phyloP scores from a whole-genome alignment of 2,797 vertebrate species.

The Syngnathus acus region DNA sequence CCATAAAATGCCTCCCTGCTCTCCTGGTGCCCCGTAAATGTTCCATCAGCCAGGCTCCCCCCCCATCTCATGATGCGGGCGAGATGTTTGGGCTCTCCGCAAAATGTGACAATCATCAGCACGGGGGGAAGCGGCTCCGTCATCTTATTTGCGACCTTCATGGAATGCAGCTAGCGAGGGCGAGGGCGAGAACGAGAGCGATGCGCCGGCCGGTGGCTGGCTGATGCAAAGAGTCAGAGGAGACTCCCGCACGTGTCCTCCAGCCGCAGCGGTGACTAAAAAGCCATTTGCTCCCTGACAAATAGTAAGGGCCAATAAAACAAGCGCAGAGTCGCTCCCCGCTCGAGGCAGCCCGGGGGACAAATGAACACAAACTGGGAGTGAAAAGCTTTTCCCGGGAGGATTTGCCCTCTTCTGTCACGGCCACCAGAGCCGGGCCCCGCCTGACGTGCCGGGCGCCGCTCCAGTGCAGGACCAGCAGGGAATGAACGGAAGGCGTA shows the following conservation, averaged over 20 bases:
- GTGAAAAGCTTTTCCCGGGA: conserved; percentile 66
- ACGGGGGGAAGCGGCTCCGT: no score
- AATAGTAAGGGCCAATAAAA: conserved; percentile 74
- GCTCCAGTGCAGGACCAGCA: conserved; percentile 7
- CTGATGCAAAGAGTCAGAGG: conserved; percentile 68
- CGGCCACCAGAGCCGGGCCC: no score
- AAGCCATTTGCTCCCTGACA: conserved; percentile 70
- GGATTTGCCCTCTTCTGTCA: conserved; percentile 61
- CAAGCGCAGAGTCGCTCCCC: conserved; percentile 72
- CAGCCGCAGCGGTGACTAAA: conserved; percentile 69
- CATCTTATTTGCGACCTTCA: no score
- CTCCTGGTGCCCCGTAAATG: conserved; percentile 44
- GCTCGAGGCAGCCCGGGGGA: conserved; percentile 59
- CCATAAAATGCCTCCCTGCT: conserved; percentile 47
- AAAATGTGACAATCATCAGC: no score
- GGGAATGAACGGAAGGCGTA: conserved; percentile 46
- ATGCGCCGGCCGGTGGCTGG: conserved; percentile 42
- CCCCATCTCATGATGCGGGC: conserved; percentile 68
- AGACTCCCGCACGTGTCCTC: conserved; percentile 64
- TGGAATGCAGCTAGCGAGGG: no score
- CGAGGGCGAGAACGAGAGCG: conserved; percentile 16
- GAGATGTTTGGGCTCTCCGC: conserved; percentile 65
- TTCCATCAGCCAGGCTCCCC: conserved; percentile 32
- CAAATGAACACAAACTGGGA: conserved; percentile 74
- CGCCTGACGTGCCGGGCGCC: no score